These are phyloP conservation scores for Sebastes trivittatus DNA, from an alignment of 2,797 vertebrate genomes.

Conservation along the genomic window DNA sequence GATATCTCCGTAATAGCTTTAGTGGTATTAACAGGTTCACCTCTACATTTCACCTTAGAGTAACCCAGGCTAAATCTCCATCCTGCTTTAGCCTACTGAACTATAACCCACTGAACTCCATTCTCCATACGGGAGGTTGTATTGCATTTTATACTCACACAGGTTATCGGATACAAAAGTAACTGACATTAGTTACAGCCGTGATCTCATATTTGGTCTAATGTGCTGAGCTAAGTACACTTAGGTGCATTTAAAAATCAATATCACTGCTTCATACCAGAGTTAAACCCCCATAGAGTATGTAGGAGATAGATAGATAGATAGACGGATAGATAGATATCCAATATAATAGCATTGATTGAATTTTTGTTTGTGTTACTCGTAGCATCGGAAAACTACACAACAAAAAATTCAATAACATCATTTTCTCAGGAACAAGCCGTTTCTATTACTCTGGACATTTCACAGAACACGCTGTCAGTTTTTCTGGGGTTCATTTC, in stretches of 20 bases:
- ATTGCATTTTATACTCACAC: neutral
- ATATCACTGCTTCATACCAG: neutral
- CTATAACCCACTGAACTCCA: slow-evolving; percentile 16
- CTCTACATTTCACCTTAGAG: slow-evolving; percentile 29
- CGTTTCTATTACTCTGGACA: neutral
- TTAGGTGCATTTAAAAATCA: slow-evolving; percentile 37
- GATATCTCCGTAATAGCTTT: slow-evolving; percentile 50
- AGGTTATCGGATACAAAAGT: neutral
- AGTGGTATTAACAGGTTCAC: slow-evolving; percentile 51
- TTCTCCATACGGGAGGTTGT: neutral
- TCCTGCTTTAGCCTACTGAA: slow-evolving; percentile 32
- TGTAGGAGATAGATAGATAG: neutral
- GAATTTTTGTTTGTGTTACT: neutral
- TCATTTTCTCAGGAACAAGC: slow-evolving; percentile 5
- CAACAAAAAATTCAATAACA: neutral
- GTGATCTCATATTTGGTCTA: neutral
- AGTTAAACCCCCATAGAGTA: neutral
- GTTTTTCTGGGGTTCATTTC: neutral
- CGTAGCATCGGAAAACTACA: neutral
- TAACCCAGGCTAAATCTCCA: slow-evolving; percentile 29
- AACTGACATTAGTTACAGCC: neutral
- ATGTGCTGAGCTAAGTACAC: neutral
- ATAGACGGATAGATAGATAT: neutral
- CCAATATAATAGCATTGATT: neutral
- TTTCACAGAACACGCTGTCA: neutral